Evolutionary conservation across 1,140 invertebrate species (phyloP).

Genomic region (Trichonephila clavipes): DNA sequence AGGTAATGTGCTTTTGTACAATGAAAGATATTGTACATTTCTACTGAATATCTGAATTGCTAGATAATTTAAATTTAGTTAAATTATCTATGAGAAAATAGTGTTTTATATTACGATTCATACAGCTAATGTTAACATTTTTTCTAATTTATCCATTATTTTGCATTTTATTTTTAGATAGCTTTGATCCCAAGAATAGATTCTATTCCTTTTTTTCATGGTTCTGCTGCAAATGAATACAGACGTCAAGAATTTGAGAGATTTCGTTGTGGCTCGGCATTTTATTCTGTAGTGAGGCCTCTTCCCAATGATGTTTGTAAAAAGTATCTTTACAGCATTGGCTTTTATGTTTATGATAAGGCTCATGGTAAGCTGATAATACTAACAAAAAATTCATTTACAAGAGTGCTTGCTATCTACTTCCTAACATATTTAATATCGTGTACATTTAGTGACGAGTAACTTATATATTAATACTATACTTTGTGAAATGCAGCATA

Average conservation of each 20-base stretch:
- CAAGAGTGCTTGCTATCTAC: slow-evolving; percentile 27
- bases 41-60: too few species aligned
- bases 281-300: slow-evolving; percentile 85
- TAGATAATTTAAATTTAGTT: too few species aligned
- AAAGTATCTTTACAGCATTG: slow-evolving; percentile 89
- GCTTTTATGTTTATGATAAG: slow-evolving; percentile 90
- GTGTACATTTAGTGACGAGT: neutral
- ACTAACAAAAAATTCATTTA: slow-evolving; percentile 59
- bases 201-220: slow-evolving; percentile 90
- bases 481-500: slow-evolving; percentile 70
- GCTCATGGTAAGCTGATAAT: slow-evolving; percentile 83
- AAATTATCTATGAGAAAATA: too few species aligned
- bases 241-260: slow-evolving; percentile 89
- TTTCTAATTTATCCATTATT: neutral
- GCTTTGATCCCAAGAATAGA: slow-evolving; percentile 91
- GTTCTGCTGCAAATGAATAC: slow-evolving; percentile 83
- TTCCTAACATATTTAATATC: slow-evolving; percentile 48
- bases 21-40: too few species aligned
- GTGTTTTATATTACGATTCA: too few species aligned
- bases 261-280: slow-evolving; percentile 89
- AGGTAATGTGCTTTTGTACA: too few species aligned
- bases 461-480: slow-evolving; percentile 2
- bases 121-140: neutral
- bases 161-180: slow-evolving; percentile 83
- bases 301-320: slow-evolving; percentile 87